Percentiles rank a stretch among this genome's conserved stretches.
Evolutionary conservation across 2,888 invertebrate genomes (phyloP).

Genomic region (Limenitis camilla): DNA sequence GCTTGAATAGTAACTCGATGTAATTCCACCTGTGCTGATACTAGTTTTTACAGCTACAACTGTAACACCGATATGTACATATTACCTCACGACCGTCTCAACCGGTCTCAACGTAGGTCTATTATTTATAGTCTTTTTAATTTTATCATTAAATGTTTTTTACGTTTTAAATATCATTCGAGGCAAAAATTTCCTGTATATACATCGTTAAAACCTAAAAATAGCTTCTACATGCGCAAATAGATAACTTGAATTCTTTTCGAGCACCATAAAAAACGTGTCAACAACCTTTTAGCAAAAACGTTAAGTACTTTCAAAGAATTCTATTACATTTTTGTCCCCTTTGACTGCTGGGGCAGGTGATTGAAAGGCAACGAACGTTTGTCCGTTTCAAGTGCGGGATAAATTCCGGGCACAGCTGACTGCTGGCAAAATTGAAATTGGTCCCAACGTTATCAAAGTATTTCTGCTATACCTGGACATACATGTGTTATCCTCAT

Average conservation of each 20-base stretch:
- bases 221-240: too few relatives aligned
- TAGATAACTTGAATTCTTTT: too few relatives aligned
- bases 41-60: conserved; percentile 53
- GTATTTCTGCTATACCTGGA: conserved; percentile 30
- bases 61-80: conserved; percentile 32
- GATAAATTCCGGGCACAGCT: conserved; percentile 56
- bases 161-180: background rate
- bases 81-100: conserved; percentile 31
- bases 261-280: background rate
- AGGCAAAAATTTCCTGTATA: background rate
- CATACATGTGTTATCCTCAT: conserved; percentile 28
- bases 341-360: conserved; percentile 33
- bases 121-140: conserved; percentile 26
- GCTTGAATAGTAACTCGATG: conserved; percentile 40
- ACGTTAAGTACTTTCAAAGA: conserved; percentile 2
- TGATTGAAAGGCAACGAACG: conserved; percentile 56
- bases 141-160: conserved; percentile 12
- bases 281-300: background rate
- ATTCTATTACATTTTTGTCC: conserved; percentile 24
- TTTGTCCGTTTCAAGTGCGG: conserved; percentile 39
- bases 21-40: conserved; percentile 53
- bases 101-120: conserved; percentile 29
- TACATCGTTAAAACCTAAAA: too few relatives aligned
- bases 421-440: conserved; percentile 57
- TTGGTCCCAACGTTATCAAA: conserved; percentile 35